These are phyloP conservation scores for Sebastolobus alascanus DNA, from an alignment of 2,797 vertebrate species.

Conservation along the genomic window DNA sequence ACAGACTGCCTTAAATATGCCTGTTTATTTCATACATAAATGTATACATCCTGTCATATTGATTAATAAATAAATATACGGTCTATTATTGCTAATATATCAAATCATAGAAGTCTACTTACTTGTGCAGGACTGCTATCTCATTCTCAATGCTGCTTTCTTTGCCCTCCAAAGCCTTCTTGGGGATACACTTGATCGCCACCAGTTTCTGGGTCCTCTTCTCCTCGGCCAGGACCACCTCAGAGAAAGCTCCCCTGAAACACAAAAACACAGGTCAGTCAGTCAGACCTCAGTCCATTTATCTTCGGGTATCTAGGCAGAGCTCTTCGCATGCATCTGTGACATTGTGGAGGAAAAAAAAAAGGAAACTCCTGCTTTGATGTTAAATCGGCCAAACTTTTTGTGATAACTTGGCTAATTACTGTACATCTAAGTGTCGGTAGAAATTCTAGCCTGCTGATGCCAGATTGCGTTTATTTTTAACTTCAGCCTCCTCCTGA, in stretches of 20 bases:
- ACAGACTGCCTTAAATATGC: background rate
- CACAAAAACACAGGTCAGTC: slow-evolving; percentile 54
- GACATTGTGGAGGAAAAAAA: background rate
- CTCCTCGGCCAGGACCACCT: slow-evolving; percentile 97
- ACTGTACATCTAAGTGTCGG: background rate
- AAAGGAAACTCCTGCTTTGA: slow-evolving; percentile 27
- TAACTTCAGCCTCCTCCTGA: slow-evolving; percentile 42
- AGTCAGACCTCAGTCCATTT: slow-evolving; percentile 17
- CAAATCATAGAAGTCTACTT: slow-evolving; percentile 64
- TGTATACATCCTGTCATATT: background rate
- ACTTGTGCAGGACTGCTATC: slow-evolving; percentile 98
- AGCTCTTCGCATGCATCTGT: slow-evolving; percentile 5
- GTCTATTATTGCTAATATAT: background rate
- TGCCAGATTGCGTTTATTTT: slow-evolving; percentile 62
- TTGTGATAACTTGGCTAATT: slow-evolving; percentile 9
- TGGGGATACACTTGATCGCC: slow-evolving; percentile 97
- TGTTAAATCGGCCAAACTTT: slow-evolving; percentile 20
- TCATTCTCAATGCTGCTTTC: slow-evolving; percentile 99
- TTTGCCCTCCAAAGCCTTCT: slow-evolving; percentile 96
- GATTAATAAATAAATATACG: background rate
- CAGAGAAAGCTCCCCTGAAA: slow-evolving; percentile 95
- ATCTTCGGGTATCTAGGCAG: slow-evolving; percentile 14
- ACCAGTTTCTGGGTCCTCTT: slow-evolving; percentile 93
- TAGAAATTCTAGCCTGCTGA: slow-evolving; percentile 19
- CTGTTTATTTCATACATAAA: background rate